Percentiles rank a stretch among this genome's conserved stretches.
These are phyloP conservation scores for Hyla sarda DNA, from an alignment of 2,113 vertebrate species.

Conservation along the genomic window DNA sequence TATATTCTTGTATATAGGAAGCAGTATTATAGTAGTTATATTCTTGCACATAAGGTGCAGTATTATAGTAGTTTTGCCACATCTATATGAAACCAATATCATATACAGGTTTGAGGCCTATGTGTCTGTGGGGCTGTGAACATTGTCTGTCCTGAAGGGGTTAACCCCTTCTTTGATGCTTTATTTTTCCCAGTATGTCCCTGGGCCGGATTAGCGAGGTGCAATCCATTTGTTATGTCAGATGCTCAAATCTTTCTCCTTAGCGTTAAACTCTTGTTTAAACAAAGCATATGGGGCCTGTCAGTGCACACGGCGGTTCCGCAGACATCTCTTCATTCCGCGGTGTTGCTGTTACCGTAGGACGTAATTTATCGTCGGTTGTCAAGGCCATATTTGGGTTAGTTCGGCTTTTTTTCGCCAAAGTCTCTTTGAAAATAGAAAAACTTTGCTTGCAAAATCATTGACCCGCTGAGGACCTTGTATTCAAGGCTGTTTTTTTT, in stretches of 20 bases:
- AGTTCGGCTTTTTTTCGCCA: conserved; percentile 11
- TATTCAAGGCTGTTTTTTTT: background rate
- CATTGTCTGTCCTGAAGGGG: background rate
- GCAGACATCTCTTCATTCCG: background rate
- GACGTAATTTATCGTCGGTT: conserved; percentile 12
- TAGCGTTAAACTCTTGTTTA: conserved; percentile 24
- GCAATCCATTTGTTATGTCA: conserved; percentile 34
- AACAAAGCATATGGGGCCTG: conserved; percentile 32
- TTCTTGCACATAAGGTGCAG: too few relatives aligned
- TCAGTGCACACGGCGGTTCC: conserved; percentile 20
- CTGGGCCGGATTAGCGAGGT: conserved; percentile 5
- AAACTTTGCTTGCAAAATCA: background rate
- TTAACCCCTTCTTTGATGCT: conserved; percentile 18
- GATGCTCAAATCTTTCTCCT: background rate
- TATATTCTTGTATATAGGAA: too few relatives aligned
- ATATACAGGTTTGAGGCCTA: background rate
- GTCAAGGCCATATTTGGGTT: conserved; percentile 4
- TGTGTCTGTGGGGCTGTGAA: background rate
- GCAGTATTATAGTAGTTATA: too few relatives aligned
- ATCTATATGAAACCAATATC: background rate
- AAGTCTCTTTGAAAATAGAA: conserved; percentile 6
- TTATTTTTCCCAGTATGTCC: conserved; percentile 7
- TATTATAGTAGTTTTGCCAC: too few relatives aligned
- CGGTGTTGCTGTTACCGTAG: conserved; percentile 27
- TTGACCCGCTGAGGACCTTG: conserved; percentile 1